phyloP scores from a whole-genome alignment of 2,797 vertebrate species.

The Hozukius guyotensis region DNA sequence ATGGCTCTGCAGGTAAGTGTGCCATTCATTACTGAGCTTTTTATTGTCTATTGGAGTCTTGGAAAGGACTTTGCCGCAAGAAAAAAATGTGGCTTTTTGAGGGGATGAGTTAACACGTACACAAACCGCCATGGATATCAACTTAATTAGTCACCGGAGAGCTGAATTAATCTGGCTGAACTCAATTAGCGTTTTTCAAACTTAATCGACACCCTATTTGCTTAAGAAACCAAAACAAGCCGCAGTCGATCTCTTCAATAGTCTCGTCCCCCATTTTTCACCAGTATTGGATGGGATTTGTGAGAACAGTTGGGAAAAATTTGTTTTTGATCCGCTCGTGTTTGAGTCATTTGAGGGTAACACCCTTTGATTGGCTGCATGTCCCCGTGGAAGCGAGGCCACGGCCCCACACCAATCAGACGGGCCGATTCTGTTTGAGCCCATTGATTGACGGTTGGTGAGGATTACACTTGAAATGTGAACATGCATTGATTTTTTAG shows the following conservation, averaged over 20 bases:
- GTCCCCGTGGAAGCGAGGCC: constrained; percentile 16
- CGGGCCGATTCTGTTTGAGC: constrained; percentile 1
- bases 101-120: constrained; percentile 42
- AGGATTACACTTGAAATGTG: constrained; percentile 41
- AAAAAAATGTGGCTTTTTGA: constrained; percentile 41
- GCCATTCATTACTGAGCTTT: constrained; percentile 52
- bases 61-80: constrained; percentile 15
- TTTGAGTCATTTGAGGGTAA: constrained; percentile 50
- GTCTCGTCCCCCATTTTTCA: not conserved
- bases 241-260: not conserved
- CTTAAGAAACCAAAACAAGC: constrained; percentile 33
- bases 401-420: not conserved
- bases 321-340: constrained; percentile 28
- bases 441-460: constrained; percentile 27
- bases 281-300: constrained; percentile 16
- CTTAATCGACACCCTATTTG: constrained; percentile 38
- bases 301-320: constrained; percentile 9
- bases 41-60: constrained; percentile 36
- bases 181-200: constrained; percentile 59
- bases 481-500: constrained; percentile 45
- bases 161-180: constrained; percentile 56
- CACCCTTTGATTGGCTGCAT: constrained; percentile 28
- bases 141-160: constrained; percentile 55
- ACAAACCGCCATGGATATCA: constrained; percentile 52
- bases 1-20: constrained; percentile 26